Conservation (phyloP, 2,113 vertebrate species). For the Tyrannus savana region DNA sequence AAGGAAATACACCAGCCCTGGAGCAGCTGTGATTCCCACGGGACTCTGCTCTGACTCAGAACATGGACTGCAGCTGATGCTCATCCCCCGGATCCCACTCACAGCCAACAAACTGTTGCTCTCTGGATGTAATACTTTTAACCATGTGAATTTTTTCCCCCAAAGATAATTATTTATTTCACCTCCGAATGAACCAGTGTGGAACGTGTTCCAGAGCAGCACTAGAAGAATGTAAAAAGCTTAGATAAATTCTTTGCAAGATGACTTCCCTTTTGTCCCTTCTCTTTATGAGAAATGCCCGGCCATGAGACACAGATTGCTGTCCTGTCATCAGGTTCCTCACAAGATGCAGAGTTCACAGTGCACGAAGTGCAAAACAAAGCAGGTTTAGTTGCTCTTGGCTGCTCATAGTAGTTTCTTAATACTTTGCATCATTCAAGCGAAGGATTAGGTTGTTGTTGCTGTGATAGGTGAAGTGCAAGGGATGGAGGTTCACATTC, state of each 20-base stretch:
- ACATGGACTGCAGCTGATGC: conserved; percentile 29
- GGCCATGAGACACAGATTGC: background rate
- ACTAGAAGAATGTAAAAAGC: background rate
- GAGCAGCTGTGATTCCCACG: conserved; percentile 20
- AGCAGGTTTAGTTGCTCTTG: conserved; percentile 16
- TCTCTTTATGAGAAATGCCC: background rate
- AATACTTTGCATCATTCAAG: background rate
- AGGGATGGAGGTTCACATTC: conserved; percentile 6
- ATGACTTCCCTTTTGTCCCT: background rate
- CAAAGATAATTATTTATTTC: conserved; percentile 46
- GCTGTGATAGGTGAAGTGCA: conserved; percentile 20
- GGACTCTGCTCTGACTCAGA: conserved; percentile 44
- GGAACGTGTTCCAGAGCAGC: conserved; percentile 9
- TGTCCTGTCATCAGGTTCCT: conserved; percentile 50
- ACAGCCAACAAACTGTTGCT: conserved; percentile 39
- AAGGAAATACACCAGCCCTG: conserved; percentile 20
- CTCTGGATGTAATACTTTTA: background rate
- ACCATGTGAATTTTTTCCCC: conserved; percentile 18
- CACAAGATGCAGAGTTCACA: background rate
- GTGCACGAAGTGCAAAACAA: conserved; percentile 11
- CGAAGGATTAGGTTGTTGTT: background rate
- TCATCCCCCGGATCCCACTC: conserved; percentile 20
- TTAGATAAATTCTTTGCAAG: background rate
- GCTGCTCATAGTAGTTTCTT: background rate
- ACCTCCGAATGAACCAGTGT: conserved; percentile 33